Base-by-base conservation (phyloP, 1,140 invertebrate species). In the Macrocentrus cingulum region DNA sequence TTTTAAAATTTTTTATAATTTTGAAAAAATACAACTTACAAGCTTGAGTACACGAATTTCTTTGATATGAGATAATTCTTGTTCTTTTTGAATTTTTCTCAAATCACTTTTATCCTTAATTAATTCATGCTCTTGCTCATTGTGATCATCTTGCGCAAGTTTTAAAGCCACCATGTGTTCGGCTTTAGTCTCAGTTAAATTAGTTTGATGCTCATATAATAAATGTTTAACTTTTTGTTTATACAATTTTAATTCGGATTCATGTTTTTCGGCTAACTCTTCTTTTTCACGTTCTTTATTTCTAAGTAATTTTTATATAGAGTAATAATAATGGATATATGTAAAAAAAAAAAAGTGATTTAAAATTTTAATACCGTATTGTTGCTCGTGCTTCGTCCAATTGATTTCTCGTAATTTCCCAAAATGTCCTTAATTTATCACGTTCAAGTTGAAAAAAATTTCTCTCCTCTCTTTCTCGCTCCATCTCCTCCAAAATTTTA, bases 371-470 rank as follows among this genome's bases (percentile, higher is more conserved):
- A 13, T 76, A 89, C 79, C 85, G 85, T 65, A 88, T 68, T 54
- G 81, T 74, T 11, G 90, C 87, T 71, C 87, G 87, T 19, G 85
- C 86, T 80, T 95, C 92, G 59, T 94, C 88, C 5, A 95, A 74
- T 71, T 95, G 90, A 63, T 89, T 85, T 64, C 90, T 84, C 1
- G 91, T 91, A 42, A 94, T 91, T 75, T 97, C 94, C 94, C 94
- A 97, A 77, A 96, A 96, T 22, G 91, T 93, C 60, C 92, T 85
- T 11, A 97, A 85, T 80, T 96, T 96, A 73, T 98, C 95, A 64
- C 95, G 83, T 78, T 98, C 95, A 48, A 97, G 74, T 80, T 97
- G 95, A 67, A 97, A 97, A 71, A 91, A 97, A 75, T 97, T 97
- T 63, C 95, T 81, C 76, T 98, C 94, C 77, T 97, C 94, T 65